Evolutionary conservation across 2,888 invertebrate species (phyloP).

Genomic region (Lithophane socia): DNA sequence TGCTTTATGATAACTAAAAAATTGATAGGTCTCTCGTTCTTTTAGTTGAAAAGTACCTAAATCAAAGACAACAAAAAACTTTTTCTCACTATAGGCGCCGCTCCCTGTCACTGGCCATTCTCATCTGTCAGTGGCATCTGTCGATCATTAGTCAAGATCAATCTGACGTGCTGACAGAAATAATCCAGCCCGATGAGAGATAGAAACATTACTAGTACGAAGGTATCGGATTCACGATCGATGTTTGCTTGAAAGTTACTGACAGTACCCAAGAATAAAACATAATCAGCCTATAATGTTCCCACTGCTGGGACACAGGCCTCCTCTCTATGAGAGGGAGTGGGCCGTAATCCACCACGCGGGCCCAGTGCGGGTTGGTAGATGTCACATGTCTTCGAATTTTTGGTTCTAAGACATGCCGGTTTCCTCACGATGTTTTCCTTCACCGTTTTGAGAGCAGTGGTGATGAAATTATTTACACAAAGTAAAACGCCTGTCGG

Average conservation of each 20-base stretch:
- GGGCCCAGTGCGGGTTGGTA: too few species aligned
- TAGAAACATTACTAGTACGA: slow-evolving; percentile 15
- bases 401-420: too few species aligned
- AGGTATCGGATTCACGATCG: background rate
- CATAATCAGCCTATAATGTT: too few species aligned
- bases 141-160: slow-evolving; percentile 45
- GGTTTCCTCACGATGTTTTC: too few species aligned
- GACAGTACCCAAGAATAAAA: background rate
- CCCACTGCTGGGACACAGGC: too few species aligned
- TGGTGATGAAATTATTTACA: too few species aligned
- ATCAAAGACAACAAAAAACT: background rate
- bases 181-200: slow-evolving; percentile 34
- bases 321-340: too few species aligned
- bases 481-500: too few species aligned
- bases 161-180: slow-evolving; percentile 25
- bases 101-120: slow-evolving; percentile 16
- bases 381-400: too few species aligned
- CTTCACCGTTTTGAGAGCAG: too few species aligned
- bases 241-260: background rate
- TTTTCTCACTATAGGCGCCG: background rate
- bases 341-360: too few species aligned
- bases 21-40: too few species aligned
- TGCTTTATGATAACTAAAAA: background rate
- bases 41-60: background rate
- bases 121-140: slow-evolving; percentile 34